phyloP scores from a whole-genome alignment of 2,113 vertebrate species.

The Toxotes jaculatrix region DNA sequence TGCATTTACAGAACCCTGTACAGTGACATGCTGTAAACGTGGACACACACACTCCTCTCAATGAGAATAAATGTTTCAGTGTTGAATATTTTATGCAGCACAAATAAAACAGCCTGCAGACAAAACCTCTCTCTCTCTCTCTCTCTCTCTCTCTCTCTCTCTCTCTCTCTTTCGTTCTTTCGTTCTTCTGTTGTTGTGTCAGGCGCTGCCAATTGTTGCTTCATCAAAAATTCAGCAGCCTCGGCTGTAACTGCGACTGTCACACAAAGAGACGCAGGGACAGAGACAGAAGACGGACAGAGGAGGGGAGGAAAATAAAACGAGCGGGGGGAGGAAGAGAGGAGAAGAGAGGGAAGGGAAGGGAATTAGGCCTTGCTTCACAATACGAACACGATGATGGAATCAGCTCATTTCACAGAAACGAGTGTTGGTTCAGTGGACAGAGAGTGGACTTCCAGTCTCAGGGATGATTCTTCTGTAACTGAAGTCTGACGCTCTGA shows the following conservation, averaged over 20 bases:
- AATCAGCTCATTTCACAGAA: not conserved
- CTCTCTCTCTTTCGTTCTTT: not conserved
- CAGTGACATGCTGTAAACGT: not conserved
- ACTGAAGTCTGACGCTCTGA: no score
- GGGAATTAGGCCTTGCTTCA: not conserved
- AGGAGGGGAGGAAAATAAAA: not conserved
- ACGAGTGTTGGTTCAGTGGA: no score
- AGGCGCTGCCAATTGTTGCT: conserved; percentile 46
- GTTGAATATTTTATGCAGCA: conserved; percentile 69
- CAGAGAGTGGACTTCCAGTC: no score
- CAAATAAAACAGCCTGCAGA: conserved; percentile 63
- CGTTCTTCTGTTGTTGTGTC: conserved; percentile 14
- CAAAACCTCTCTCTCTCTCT: not conserved
- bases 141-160: not conserved
- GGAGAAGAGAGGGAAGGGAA: not conserved
- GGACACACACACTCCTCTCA: not conserved
- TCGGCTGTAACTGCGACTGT: conserved; percentile 37
- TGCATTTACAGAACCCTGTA: not conserved
- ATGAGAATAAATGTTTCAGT: conserved; percentile 34
- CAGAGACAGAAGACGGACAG: rapidly evolving
- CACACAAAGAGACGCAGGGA: conserved; percentile 13
- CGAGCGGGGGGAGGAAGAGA: not conserved
- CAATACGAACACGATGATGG: not conserved
- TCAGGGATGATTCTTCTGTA: no score
- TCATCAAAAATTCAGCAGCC: conserved; percentile 73